phyloP scores from a whole-genome alignment of 2,888 invertebrate species.

The Nipponacmea schrenckii region DNA sequence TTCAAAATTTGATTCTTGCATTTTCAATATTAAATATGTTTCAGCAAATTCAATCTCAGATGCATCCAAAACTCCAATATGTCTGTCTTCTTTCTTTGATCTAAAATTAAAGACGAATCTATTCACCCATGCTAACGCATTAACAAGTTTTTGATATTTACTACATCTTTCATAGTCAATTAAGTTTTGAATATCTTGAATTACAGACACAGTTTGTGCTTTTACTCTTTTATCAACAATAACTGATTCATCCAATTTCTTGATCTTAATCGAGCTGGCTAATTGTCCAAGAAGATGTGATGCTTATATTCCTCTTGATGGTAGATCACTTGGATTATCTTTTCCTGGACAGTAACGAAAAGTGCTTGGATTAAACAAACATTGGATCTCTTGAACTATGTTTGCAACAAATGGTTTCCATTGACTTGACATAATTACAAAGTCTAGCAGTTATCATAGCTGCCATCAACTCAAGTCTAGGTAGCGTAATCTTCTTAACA shows the following conservation, averaged over 20 bases:
- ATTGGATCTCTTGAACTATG: neutral
- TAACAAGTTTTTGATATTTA: neutral
- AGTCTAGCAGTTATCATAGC: neutral
- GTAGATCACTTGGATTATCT: too few relatives aligned
- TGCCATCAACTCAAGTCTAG: neutral
- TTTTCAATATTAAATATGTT: too few relatives aligned
- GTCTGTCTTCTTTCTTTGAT: too few relatives aligned
- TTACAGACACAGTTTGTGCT: neutral
- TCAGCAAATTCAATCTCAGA: too few relatives aligned
- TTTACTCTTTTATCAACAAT: neutral
- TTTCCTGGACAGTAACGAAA: constrained; percentile 3
- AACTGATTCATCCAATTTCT: neutral
- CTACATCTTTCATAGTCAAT: constrained; percentile 1
- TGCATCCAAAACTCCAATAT: too few relatives aligned
- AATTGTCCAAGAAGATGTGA: neutral
- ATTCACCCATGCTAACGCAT: neutral
- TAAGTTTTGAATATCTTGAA: neutral
- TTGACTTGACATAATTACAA: neutral
- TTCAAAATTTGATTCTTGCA: too few relatives aligned
- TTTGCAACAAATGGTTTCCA: constrained; percentile 1
- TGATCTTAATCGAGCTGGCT: neutral
- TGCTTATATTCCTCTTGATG: neutral
- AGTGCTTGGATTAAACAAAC: neutral
- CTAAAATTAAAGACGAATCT: too few relatives aligned
- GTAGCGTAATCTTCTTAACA: neutral